Base-by-base conservation (phyloP, 2,113 vertebrate species). In the Spilogale gracilis region DNA sequence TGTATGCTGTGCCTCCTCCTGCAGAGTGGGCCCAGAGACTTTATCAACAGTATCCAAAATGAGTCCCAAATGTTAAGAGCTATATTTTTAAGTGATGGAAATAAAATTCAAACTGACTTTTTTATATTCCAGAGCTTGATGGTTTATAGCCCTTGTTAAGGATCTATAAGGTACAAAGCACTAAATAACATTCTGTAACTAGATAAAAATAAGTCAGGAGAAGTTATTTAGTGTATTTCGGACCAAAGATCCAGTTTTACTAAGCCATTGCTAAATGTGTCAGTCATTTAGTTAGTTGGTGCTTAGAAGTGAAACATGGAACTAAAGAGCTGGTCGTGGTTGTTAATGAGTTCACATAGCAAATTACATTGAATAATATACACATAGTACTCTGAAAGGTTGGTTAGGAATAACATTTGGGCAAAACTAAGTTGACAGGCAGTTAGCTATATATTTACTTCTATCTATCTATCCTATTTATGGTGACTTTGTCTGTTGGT, bases 101-200 rank as follows among this genome's bases (percentile, higher is more conserved):
- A 50, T 63, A 94, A 54, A 94, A 58, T 84, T 94, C 23, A 73
- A 88, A 17, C n/a, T 65, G 61, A 74, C 32, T 95, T 54, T 58
- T n/a, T 56, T 91, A 25, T 43, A 21, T 91, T 91, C 10, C 73
- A 89, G 27, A 89, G 69, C 50, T 74, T 65, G 12, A 58, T 45
- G 23, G 21, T 91, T 87, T 78, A 60, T 45, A 60, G 11, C 32
- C 48, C 17, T 89, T 65, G 61, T 71, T 73, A 86, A 85, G 56
- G 6, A 74, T 43, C 56, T 54, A 54, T 48, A 60, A 45, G 38
- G 32, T 67, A 50, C 54, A 81, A 65, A 86, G 25, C 65, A 86
- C 50, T 69, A 58, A 82, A 45, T 87, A 52, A 74, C 14, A 38
- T 52, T 82, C 73, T 82, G 12, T 45, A 18, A 65, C 65, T 74